Base-by-base conservation (phyloP, 2,888 invertebrate genomes). In the Muschampia plurimacula region DNA sequence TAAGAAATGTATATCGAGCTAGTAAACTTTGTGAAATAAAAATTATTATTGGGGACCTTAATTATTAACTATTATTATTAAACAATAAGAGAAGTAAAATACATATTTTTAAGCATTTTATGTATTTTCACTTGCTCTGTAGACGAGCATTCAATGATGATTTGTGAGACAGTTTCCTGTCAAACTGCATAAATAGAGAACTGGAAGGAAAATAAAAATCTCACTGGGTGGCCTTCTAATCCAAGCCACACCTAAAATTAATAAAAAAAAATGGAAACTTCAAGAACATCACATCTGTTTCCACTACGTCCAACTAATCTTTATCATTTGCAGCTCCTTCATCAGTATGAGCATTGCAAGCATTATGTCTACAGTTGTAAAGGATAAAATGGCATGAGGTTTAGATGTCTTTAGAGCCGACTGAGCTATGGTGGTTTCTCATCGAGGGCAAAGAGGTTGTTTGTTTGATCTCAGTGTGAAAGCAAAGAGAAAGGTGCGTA, bases 401-500 rank as follows among this genome's bases (percentile, higher is more conserved):
- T n/a, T 39, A 3, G 2, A 8, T 59, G 69, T 10, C 77, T 46
- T 78, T 85, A 78, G 46, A 79, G 65, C 77, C 72, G 82, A 62
- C 74, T 12, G 52, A 63, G 57, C 60, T 66, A 73, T 70, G 66
- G 60, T 69, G 74, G 68, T 55, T 75, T 78, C 65, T 78, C 83
- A 87, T 85, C 78, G 86, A 83, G 87, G 88, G 83, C 89, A 87
- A 83, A 81, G 83, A 87, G 87, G 87, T 89, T 88, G 88, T 86
- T 68, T 69, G 75, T 75, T 80, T 78, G 80, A 77, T 80, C 86
- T 86, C 83, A 77, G 80, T 76, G 89, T 85, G 92, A 93, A 93
- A 93, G 93, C 88, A 65, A 81, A 80, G 91, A 88, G 93, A 93
- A 93, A 93, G 91, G 89, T 83, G 80, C 72, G 77, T 80, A 82